Base-by-base conservation (phyloP, 2,888 invertebrate genomes). In the Pterostichus madidus region DNA sequence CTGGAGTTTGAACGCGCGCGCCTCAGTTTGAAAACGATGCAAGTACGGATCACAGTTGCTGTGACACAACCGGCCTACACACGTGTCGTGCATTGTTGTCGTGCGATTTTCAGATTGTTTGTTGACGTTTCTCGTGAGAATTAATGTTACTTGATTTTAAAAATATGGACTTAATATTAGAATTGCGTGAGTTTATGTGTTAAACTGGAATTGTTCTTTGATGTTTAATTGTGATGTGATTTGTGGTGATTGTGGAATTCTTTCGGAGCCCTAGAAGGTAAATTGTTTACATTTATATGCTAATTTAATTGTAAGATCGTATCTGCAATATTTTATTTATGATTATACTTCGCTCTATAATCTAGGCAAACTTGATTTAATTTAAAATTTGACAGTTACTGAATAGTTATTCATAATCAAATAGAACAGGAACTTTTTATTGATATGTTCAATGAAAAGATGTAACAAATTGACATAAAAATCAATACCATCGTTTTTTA, bases 11-110 rank as follows among this genome's bases (percentile, higher is more conserved):
- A n/a, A 5, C 53, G 75, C 52, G 59, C 61, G 32, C 32, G 78
- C 78, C 78, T 78, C 78, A 78, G 78, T 78, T 78, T 78, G 39
- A 78, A 78, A 52, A 44, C 75, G 75, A 49, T 52, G 52, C 53
- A n/a, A 44, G 44, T 24, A 13, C 52, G 31, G 52, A 35, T 31
- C 32, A 31, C 53, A 52, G 35, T 52, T 31, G 49, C 17, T 13
- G 35, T 31, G 13, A 49, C 35, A 24, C 31, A 46, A 49, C 35
- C 13, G 31, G 8, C 7, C 5, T n/a, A 32, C 44, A 32, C 75
- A 75, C 75, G 75, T 75, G 75, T 52, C 32, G 52, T 52, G 75
- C 15, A 24, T 39, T 35, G 53, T 52, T 49, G 31, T 75, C 52
- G 75, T 73, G 75, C 32, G 31, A 53, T 75, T 52, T n/a, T 49